Base-by-base conservation (phyloP, 2,113 vertebrate genomes). In the Chiloscyllium plagiosum region DNA sequence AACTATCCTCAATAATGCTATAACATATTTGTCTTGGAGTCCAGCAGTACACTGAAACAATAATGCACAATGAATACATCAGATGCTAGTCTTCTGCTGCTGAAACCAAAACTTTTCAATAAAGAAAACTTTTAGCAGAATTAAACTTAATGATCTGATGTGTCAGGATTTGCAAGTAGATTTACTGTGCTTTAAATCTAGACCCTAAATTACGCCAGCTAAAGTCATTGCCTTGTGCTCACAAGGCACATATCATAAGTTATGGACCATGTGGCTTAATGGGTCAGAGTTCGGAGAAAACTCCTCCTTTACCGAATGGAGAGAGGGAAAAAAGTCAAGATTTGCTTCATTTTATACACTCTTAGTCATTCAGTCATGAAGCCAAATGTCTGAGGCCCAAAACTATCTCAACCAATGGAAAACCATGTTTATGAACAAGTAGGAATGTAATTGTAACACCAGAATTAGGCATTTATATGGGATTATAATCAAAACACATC, bases 91-190 rank as follows among this genome's bases (percentile, higher is more conserved):
- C 29, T n/a, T 90, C 13, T 92, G 56, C 56, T 92, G 89, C 89
- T 37, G 89, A 92, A 92, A 65, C 52, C 29, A 65, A 4, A 22
- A 19, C 7, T 33, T 61, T 61, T 61, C 33, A 93, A 37, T 66
- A 22, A 68, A 65, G 65, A 92, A 90, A 93, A 29, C 5, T 17
- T 10, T 90, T 15, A 65, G 15, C 87, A 93, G 66, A 68, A 93
- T 93, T 66, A 65, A 90, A 61, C 13, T 90, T 61, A 90, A 93
- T 93, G 89, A 68, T 65, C 89, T 15, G 8, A 93, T 68, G 89
- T 93, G 19, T 37, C 29, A 65, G 56, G 8, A n/a, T 37, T 65
- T 66, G 65, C 2, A 66, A 93, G 56, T 66, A 68, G 37, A 93
- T 93, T 93, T 93, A 93, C 37, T 19, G 89, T 66, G 37, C 33